Evolutionary conservation across 2,888 invertebrate species (phyloP).

Genomic region (Eudemis profundana): DNA sequence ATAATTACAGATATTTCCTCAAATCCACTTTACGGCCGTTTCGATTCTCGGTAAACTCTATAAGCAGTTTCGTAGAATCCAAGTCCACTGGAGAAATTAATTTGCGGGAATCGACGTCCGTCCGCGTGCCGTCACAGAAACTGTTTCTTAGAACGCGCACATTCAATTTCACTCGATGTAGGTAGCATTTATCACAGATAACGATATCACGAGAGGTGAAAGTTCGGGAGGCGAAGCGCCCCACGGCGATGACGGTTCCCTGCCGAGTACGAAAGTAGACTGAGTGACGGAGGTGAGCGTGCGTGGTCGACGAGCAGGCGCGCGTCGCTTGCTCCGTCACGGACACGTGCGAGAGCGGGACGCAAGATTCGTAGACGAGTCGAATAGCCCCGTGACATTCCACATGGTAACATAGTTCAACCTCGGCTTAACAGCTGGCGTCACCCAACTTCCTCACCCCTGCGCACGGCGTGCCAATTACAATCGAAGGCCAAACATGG

Average conservation of each 20-base stretch:
- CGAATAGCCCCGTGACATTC: conserved; percentile 51
- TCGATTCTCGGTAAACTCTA: conserved; percentile 83
- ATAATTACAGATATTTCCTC: conserved; percentile 81
- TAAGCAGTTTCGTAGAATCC: conserved; percentile 81
- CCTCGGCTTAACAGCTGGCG: conserved; percentile 36
- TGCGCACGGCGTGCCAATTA: conserved; percentile 6
- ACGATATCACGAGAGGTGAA: conserved; percentile 81
- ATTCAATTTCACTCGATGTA: conserved; percentile 80
- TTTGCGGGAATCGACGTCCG: conserved; percentile 78
- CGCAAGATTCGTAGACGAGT: conserved; percentile 47
- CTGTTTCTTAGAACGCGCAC: conserved; percentile 78
- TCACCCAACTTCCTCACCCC: conserved; percentile 22
- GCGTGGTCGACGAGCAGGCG: conserved; percentile 21
- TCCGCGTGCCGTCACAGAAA: conserved; percentile 72
- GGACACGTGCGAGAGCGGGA: conserved; percentile 35
- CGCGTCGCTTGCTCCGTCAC: conserved; percentile 16
- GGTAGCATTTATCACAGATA: conserved; percentile 77
- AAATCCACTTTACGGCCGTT: conserved; percentile 82
- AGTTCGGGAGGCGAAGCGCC: conserved; percentile 70
- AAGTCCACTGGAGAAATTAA: conserved; percentile 81
- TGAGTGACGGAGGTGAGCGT: conserved; percentile 51
- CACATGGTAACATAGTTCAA: conserved; percentile 38
- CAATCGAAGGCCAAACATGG: conserved; percentile 8
- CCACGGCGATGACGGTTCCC: conserved; percentile 65
- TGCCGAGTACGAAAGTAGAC: conserved; percentile 69